Evolutionary conservation across 1,140 invertebrate species (phyloP).

Genomic region (Drosophila nikananu): DNA sequence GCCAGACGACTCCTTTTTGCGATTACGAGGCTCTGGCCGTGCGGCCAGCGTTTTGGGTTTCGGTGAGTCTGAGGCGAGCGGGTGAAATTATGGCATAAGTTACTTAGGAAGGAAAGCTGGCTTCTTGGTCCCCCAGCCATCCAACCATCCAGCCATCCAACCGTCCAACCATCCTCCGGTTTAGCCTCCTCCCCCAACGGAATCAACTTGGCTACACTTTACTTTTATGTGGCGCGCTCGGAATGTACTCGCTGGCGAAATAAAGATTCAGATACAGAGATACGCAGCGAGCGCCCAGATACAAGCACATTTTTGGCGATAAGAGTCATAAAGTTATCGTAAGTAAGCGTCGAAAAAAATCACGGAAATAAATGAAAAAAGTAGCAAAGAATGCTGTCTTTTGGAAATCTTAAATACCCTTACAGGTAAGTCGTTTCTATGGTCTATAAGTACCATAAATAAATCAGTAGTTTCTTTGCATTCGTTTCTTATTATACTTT

Average conservation of each 20-base stretch:
- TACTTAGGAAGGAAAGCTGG: constrained; percentile 71
- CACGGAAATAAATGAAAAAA: constrained; percentile 36
- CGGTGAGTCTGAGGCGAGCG: constrained; percentile 35
- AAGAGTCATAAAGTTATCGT: constrained; percentile 83
- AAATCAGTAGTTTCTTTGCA: not conserved
- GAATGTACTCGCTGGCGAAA: constrained; percentile 79
- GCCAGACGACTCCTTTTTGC: constrained; percentile 83
- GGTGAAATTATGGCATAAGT: constrained; percentile 82
- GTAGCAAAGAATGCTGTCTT: not conserved
- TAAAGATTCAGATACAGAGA: constrained; percentile 80
- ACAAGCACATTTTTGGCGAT: constrained; percentile 83
- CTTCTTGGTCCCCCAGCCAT: constrained; percentile 14
- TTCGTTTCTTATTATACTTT: not conserved
- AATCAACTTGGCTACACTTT: constrained; percentile 81
- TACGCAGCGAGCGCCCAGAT: constrained; percentile 64
- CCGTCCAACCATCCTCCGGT: not conserved
- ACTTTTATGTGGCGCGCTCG: constrained; percentile 77
- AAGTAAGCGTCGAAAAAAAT: constrained; percentile 75
- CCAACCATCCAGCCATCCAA: not conserved
- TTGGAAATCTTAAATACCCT: constrained; percentile 4
- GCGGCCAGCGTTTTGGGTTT: constrained; percentile 44
- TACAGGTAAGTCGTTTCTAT: not conserved
- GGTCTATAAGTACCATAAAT: not conserved
- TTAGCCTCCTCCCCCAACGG: constrained; percentile 21
- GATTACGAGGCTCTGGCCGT: constrained; percentile 55